These are phyloP conservation scores for Tetramorium simillimum DNA, from an alignment of 1,140 invertebrate genomes.

Conservation along the genomic window DNA sequence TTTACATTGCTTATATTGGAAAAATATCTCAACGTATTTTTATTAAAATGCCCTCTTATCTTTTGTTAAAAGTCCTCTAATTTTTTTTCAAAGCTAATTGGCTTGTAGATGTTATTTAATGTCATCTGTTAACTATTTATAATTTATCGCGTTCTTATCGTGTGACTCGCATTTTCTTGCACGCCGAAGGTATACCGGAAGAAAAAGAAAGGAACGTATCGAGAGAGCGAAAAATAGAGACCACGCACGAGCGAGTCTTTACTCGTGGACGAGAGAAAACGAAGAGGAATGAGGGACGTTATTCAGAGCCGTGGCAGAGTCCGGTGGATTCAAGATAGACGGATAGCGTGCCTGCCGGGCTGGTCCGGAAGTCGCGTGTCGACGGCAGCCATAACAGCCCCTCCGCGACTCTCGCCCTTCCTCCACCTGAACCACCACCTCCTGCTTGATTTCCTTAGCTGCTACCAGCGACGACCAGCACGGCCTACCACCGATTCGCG, in stretches of 20 bases:
- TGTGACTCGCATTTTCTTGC: background rate
- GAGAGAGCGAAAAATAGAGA: constrained; percentile 25
- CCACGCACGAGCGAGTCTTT: constrained; percentile 26
- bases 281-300: constrained; percentile 34
- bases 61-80: background rate
- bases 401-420: constrained; percentile 53
- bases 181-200: background rate
- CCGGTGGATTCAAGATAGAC: constrained; percentile 58
- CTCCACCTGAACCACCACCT: constrained; percentile 46
- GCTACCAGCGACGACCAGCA: constrained; percentile 45
- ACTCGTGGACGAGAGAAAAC: constrained; percentile 31
- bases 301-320: constrained; percentile 54
- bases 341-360: constrained; percentile 78
- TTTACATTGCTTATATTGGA: background rate
- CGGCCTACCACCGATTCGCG: constrained; percentile 35
- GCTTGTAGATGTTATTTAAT: background rate
- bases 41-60: no score
- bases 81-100: background rate
- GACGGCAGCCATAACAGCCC: constrained; percentile 74
- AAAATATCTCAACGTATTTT: background rate
- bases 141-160: constrained; percentile 18
- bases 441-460: constrained; percentile 67
- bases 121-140: background rate
- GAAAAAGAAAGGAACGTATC: background rate
- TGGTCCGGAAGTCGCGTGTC: constrained; percentile 85